Evolutionary conservation across 2,113 vertebrate genomes (phyloP).

Genomic region (Dryoscopus gambensis): DNA sequence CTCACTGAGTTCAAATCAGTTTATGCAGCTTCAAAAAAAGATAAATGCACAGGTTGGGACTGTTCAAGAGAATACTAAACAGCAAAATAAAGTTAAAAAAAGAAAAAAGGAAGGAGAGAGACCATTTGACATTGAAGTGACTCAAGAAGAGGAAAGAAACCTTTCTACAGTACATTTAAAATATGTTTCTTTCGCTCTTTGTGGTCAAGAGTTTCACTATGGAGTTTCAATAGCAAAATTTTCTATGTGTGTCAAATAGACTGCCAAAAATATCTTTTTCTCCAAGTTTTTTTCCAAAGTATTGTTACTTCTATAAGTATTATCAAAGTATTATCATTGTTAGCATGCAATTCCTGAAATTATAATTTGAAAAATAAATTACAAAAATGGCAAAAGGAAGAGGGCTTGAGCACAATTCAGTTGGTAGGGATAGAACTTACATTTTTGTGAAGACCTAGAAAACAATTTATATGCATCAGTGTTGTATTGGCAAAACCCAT

Average conservation of each 20-base stretch:
- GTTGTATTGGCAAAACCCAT: neutral
- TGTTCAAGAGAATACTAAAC: neutral
- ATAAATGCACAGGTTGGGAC: neutral
- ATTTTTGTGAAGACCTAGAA: neutral
- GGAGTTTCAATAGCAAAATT: neutral
- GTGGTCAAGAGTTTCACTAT: neutral
- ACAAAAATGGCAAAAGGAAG: neutral
- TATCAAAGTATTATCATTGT: neutral
- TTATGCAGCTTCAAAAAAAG: neutral
- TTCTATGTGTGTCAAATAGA: neutral
- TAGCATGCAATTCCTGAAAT: neutral
- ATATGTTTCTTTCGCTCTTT: neutral
- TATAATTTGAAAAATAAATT: neutral
- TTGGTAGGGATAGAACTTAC: neutral
- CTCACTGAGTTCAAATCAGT: neutral
- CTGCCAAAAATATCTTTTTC: neutral
- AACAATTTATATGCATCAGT: neutral
- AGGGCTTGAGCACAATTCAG: neutral
- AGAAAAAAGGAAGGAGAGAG: neutral
- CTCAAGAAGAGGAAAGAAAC: neutral
- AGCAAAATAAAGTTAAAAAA: neutral
- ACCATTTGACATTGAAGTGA: neutral
- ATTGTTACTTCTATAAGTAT: neutral
- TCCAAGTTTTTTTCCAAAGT: neutral
- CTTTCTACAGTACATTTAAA: neutral